A percentile compares a stretch with the other conserved stretches of the same genome.
These are phyloP conservation scores for Chesias legatella DNA, from an alignment of 2,888 invertebrate genomes.

Conservation along the genomic window DNA sequence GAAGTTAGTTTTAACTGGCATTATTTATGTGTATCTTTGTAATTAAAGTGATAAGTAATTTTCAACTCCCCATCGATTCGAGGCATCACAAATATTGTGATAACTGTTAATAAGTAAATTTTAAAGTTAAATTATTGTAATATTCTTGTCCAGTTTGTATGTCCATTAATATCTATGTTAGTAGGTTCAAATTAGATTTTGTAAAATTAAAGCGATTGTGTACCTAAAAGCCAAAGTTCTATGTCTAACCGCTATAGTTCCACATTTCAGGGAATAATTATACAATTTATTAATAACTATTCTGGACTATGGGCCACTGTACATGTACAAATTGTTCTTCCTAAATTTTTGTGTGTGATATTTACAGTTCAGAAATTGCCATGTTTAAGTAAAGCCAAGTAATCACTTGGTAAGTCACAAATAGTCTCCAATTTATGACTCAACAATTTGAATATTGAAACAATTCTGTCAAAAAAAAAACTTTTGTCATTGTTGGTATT, in stretches of 20 bases:
- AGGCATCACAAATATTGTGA: conserved; percentile 45
- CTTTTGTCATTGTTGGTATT: no score
- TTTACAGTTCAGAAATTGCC: no score
- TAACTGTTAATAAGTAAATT: conserved; percentile 26
- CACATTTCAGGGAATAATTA: conserved; percentile 13
- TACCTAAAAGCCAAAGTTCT: conserved; percentile 55
- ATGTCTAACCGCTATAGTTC: conserved; percentile 37
- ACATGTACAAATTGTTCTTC: no score
- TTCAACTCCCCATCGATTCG: conserved; percentile 41
- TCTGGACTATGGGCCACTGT: not conserved
- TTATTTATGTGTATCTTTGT: conserved; percentile 46
- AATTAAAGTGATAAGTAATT: conserved; percentile 29
- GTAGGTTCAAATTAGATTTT: conserved; percentile 43
- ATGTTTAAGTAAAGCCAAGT: no score
- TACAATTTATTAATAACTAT: not conserved
- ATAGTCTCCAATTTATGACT: no score
- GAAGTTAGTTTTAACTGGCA: conserved; percentile 43
- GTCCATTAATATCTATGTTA: conserved; percentile 35
- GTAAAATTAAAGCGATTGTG: conserved; percentile 37
- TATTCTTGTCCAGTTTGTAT: conserved; percentile 40
- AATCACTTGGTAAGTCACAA: no score
- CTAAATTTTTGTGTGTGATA: no score
- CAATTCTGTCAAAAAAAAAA: no score
- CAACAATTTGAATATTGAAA: no score
- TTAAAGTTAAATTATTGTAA: conserved; percentile 22